Base-by-base conservation (phyloP, 1,140 invertebrate genomes). In the Hylaeus volcanicus region DNA sequence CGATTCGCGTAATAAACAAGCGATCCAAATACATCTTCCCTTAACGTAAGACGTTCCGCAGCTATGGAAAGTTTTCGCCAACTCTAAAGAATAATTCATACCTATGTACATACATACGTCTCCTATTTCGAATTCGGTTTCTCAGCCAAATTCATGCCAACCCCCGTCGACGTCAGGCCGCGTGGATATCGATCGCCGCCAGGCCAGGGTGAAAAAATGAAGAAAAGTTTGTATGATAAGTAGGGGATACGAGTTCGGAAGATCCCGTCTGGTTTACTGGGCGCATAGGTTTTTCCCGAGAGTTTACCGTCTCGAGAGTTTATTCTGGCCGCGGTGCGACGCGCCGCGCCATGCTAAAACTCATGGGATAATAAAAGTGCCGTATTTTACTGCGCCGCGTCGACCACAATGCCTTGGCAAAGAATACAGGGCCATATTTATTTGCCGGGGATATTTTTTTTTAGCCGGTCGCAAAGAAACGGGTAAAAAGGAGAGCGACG, bases 391-490 rank as follows among this genome's bases (percentile, higher is more conserved):
- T 60, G 72, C 86, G 80, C 55, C 80, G 79, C 84, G 80, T 74
- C 78, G 86, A 70, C 88, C 86, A 88, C 88, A 88, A 89, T 89
- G 80, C 79, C 84, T 82, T 66, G 75, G 82, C 84, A 83, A 84
- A 88, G 88, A 89, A 89, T 88, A 89, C 88, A 80, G 55, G 79
- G 82, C 11, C 86, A 78, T 89, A 89, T 89, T 89, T 89, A 89
- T 89, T 88, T 84, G 87, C 69, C 73, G 68, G 61, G 8, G 60
- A 58, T 37, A 2, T 45, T 14, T 41, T 68, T 73, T 75, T 85
- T 83, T 72, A 63, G 61, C 53, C 65, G 26, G 26, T 8, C 77
- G 73, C 72, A 55, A 61, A 65, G 58, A 65, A 56, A 72, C 61
- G 53, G 51, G 53, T 9, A 75, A 9, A 51, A 73, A 70, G 60